These are phyloP conservation scores for Mesopsocus fuscifrons DNA, from an alignment of 2,888 invertebrate genomes.

Conservation along the genomic window DNA sequence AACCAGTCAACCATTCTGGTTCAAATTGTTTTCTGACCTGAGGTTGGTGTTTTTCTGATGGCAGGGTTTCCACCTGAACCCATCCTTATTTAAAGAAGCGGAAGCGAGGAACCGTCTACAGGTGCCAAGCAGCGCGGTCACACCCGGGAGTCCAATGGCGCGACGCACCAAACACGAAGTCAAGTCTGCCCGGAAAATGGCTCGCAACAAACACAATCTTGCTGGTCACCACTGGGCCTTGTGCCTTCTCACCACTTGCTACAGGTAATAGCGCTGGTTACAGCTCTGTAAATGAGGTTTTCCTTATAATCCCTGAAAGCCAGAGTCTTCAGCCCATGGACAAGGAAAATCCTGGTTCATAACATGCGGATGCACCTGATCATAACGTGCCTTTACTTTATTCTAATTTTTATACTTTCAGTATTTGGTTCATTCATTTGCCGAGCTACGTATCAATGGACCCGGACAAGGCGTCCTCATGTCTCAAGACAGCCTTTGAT, in stretches of 20 bases:
- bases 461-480: slow-evolving; percentile 54
- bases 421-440: slow-evolving; percentile 89
- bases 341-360: too few relatives aligned
- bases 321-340: too few relatives aligned
- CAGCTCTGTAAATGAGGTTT: background rate
- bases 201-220: slow-evolving; percentile 34
- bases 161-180: slow-evolving; percentile 90
- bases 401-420: slow-evolving; percentile 29
- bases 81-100: slow-evolving; percentile 24
- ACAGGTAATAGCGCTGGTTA: slow-evolving; percentile 31
- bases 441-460: slow-evolving; percentile 61
- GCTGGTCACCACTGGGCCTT: slow-evolving; percentile 85
- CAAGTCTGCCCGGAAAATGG: slow-evolving; percentile 70
- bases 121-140: slow-evolving; percentile 16
- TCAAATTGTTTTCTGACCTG: too few relatives aligned
- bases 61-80: slow-evolving; percentile 23
- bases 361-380: too few relatives aligned
- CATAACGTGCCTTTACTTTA: too few relatives aligned
- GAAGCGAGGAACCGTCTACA: slow-evolving; percentile 19
- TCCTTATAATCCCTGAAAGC: too few relatives aligned
- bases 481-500: slow-evolving; percentile 64
- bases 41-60: too few relatives aligned
- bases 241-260: slow-evolving; percentile 70
- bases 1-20: too few relatives aligned
- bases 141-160: slow-evolving; percentile 77